Evolutionary conservation across 2,113 vertebrate genomes (phyloP).

Genomic region (Actenoides hombroni): DNA sequence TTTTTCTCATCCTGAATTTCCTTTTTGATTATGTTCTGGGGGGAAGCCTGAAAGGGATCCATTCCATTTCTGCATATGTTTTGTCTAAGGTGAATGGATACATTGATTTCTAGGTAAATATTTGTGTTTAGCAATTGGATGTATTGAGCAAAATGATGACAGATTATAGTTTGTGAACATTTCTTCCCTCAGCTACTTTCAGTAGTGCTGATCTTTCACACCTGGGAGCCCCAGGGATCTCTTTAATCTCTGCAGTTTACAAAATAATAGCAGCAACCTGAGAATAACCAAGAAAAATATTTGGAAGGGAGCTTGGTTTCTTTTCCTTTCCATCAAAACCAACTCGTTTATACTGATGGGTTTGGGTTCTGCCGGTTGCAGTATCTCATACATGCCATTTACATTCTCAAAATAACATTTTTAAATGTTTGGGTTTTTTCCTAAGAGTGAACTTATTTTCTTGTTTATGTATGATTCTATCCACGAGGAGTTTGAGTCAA

Average conservation of each 20-base stretch:
- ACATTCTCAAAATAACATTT: background rate
- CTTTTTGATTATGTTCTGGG: background rate
- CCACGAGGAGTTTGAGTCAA: background rate
- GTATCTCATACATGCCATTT: background rate
- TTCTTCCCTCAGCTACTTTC: background rate
- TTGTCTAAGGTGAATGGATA: background rate
- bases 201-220: slow-evolving; percentile 11
- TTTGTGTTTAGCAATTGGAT: slow-evolving; percentile 8
- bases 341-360: background rate
- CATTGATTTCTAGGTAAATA: slow-evolving; percentile 26
- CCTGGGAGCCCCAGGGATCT: background rate
- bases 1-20: background rate
- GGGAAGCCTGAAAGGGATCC: background rate
- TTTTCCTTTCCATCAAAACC: background rate
- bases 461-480: background rate
- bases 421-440: too few relatives aligned
- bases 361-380: background rate
- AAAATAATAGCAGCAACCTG: background rate
- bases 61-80: background rate
- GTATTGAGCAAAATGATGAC: background rate
- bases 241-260: slow-evolving; percentile 23
- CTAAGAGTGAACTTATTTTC: background rate
- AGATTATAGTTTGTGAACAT: background rate
- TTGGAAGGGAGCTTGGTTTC: background rate
- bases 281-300: background rate